A percentile compares a stretch with the other conserved stretches of the same genome.
Evolutionary conservation across 23 tunicate genomes (phyloP).

Genomic region (Trididemnum nubilum): DNA sequence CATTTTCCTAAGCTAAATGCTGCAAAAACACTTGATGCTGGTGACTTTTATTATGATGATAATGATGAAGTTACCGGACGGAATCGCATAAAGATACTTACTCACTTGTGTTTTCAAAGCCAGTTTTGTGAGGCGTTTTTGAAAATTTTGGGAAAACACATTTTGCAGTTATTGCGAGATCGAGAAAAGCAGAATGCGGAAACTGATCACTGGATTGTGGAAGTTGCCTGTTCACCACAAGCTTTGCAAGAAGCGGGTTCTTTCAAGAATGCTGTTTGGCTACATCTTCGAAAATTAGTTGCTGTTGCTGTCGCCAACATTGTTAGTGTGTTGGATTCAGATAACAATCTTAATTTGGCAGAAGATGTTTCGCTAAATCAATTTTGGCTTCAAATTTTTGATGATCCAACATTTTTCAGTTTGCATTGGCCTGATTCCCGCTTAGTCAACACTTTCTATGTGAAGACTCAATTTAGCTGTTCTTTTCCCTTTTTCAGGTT

Average conservation of each 20-base stretch:
- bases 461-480: neutral
- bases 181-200: constrained; percentile 7
- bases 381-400: constrained; percentile 21
- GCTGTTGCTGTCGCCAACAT: constrained; percentile 47
- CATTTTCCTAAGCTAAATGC: too few species aligned
- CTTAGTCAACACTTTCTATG: neutral
- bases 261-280: constrained; percentile 66
- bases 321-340: constrained; percentile 41
- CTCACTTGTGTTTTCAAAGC: constrained; percentile 10
- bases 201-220: constrained; percentile 35
- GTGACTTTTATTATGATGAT: too few species aligned
- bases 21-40: too few species aligned
- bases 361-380: neutral
- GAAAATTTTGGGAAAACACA: constrained; percentile 15
- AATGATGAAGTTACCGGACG: neutral
- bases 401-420: neutral
- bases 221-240: constrained; percentile 67
- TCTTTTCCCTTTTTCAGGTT: neutral
- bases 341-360: constrained; percentile 46
- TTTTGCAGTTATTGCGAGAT: constrained; percentile 18
- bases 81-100: constrained; percentile 46
- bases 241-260: constrained; percentile 75
- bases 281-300: constrained; percentile 30
- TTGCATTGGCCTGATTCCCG: neutral
- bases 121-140: constrained; percentile 8